These are phyloP conservation scores for Zhuqinia jingwanae DNA, from an alignment of 2,888 invertebrate genomes.

Conservation along the genomic window DNA sequence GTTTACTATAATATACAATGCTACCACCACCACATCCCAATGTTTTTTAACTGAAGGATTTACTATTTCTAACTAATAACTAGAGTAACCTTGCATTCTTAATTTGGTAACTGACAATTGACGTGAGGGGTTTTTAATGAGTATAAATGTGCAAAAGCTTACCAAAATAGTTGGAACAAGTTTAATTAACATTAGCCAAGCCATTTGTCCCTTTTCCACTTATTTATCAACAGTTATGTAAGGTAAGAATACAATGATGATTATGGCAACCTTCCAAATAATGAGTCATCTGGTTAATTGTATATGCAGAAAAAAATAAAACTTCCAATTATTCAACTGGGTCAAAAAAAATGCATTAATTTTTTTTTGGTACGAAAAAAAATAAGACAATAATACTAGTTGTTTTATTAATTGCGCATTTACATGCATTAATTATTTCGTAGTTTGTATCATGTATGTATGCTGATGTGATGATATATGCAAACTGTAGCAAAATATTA, in stretches of 20 bases:
- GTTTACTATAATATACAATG: neutral
- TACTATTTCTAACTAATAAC: slow-evolving; percentile 34
- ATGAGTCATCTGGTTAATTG: neutral
- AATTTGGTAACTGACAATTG: slow-evolving; percentile 35
- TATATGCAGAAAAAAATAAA: neutral
- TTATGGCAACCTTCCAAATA: neutral
- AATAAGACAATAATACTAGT: neutral
- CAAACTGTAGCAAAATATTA: slow-evolving; percentile 43
- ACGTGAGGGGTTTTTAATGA: slow-evolving; percentile 25
- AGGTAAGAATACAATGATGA: too few species aligned
- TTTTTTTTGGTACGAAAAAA: slow-evolving; percentile 29
- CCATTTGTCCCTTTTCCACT: slow-evolving; percentile 30
- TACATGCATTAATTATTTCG: too few species aligned
- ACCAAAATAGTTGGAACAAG: neutral
- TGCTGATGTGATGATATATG: neutral
- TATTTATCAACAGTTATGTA: neutral
- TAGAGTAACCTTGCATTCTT: slow-evolving; percentile 32
- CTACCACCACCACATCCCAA: too few species aligned
- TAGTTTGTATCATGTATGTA: too few species aligned
- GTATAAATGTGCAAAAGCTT: slow-evolving; percentile 5
- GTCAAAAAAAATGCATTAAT: neutral
- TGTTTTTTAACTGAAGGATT: neutral
- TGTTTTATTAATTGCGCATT: neutral
- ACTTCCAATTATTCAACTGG: slow-evolving; percentile 14
- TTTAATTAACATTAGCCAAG: slow-evolving; percentile 43